Conservation (phyloP, 2,888 invertebrate species). For the Protodeltote pygarga region DNA sequence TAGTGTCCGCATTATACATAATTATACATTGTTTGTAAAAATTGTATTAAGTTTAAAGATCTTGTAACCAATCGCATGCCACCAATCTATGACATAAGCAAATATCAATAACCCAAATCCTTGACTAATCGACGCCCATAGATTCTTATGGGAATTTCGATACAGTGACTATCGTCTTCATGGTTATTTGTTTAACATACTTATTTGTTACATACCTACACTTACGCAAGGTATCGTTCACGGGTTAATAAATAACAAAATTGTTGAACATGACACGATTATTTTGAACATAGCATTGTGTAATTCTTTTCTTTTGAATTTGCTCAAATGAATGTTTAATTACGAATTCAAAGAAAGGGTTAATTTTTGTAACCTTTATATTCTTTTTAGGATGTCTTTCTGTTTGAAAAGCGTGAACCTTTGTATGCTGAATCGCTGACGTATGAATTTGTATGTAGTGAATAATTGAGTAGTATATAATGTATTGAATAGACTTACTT, state of each 20-base stretch:
- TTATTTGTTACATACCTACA: neutral
- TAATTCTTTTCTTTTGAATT: slow-evolving; percentile 35
- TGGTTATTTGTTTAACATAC: slow-evolving; percentile 25
- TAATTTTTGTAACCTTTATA: slow-evolving; percentile 26
- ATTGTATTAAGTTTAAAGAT: too few relatives aligned
- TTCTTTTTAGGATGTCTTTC: slow-evolving; percentile 23
- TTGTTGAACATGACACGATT: slow-evolving; percentile 44
- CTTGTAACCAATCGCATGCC: too few relatives aligned
- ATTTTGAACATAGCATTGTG: slow-evolving; percentile 28
- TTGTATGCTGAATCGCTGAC: too few relatives aligned
- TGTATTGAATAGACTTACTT: too few relatives aligned
- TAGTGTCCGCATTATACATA: too few relatives aligned
- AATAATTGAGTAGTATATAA: too few relatives aligned
- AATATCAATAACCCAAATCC: too few relatives aligned
- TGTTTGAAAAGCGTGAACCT: slow-evolving; percentile 4
- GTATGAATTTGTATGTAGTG: too few relatives aligned
- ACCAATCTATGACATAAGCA: too few relatives aligned
- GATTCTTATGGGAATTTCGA: slow-evolving; percentile 36
- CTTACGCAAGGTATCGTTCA: slow-evolving; percentile 29
- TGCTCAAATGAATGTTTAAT: slow-evolving; percentile 46
- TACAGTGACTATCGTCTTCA: slow-evolving; percentile 19
- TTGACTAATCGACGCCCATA: slow-evolving; percentile 25
- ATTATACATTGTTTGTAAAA: too few relatives aligned
- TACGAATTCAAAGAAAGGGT: slow-evolving; percentile 33
- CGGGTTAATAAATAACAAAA: slow-evolving; percentile 38